Evolutionary conservation across 2,113 vertebrate species (phyloP), one percentile per base, ranked within the genome.

Genomic region (Apteryx owenii): DNA sequence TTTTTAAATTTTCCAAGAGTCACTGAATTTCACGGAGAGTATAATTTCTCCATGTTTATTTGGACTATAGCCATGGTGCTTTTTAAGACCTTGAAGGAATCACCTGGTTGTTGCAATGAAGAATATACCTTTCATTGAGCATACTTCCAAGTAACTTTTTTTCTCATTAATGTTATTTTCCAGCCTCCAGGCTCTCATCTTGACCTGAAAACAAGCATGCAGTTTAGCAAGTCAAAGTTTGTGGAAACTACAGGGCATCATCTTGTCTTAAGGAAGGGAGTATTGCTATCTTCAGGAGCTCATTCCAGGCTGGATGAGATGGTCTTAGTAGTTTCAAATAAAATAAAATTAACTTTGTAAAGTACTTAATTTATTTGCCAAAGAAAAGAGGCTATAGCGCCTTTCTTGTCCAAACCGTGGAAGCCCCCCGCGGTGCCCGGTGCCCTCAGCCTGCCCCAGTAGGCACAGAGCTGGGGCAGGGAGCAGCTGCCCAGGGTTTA

Each of bases 371-470:
- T 83, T 40, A 44, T 62, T 83, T 42, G 5, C 42, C 44, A 69
- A 85, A 90, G 84, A 95, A 62, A 80, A 91, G 90, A 77, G 78
- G 72, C 62, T 89, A 88, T 62, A 84, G 58, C 86, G 98, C 85
- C 44, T 81, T 95, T 93, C 22, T 93, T 76, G 66, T 91, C 85
- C 58, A 80, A 71, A 48, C n/a, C 26, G 12, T 1, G 20, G 85
- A 81, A 82, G 53, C 28, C 11, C 29, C 61, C 54, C 23, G 42
- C 83, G 38, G 8, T 76, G 21, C 6, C 13, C 18, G 9, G 18
- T 48, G 18, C 46, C 46, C 46, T 48, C 46, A 48, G 46, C 9
- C 19, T 72, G 33, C 28, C 46, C 25, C 0, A 11, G 2, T 10
- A n/a, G 12, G 2, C 3, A 1, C 26, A 10, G 2, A 62, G 10